Percentiles rank a stretch among this genome's conserved stretches.
phyloP scores from a whole-genome alignment of 2,113 vertebrate species.

The Monopterus albus region DNA sequence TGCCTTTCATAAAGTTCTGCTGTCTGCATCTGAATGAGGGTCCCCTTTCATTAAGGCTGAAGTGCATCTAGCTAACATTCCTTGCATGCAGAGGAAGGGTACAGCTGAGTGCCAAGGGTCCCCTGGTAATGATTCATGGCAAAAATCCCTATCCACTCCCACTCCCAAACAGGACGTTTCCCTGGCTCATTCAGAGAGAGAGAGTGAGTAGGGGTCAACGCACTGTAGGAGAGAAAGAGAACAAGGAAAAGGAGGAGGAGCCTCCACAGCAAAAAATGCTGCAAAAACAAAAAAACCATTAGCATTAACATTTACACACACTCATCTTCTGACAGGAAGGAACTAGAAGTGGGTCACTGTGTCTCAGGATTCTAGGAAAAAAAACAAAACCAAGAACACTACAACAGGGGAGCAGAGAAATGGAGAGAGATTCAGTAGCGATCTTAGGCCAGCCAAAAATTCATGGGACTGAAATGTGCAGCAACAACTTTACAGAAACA shows the following conservation, averaged over 20 bases:
- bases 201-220: neutral
- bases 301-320: constrained; percentile 53
- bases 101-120: constrained; percentile 68
- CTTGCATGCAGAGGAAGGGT: constrained; percentile 74
- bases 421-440: constrained; percentile 37
- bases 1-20: constrained; percentile 58
- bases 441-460: constrained; percentile 44
- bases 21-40: constrained; percentile 61
- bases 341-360: constrained; percentile 79
- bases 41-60: constrained; percentile 53
- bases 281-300: constrained; percentile 64
- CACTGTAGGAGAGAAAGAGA: constrained; percentile 14
- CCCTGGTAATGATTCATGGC: constrained; percentile 73
- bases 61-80: constrained; percentile 65
- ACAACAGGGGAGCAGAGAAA: constrained; percentile 15
- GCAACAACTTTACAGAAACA: constrained; percentile 17
- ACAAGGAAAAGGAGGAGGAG: neutral
- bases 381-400: constrained; percentile 28
- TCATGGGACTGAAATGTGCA: constrained; percentile 47
- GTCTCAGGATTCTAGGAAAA: constrained; percentile 68
- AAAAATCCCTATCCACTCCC: constrained; percentile 67
- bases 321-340: constrained; percentile 58
- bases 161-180: constrained; percentile 53
- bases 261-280: constrained; percentile 37
- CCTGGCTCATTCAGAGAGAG: constrained; percentile 29